Conservation (phyloP, 2,888 invertebrate species). For the Hanleya hanleyi region DNA sequence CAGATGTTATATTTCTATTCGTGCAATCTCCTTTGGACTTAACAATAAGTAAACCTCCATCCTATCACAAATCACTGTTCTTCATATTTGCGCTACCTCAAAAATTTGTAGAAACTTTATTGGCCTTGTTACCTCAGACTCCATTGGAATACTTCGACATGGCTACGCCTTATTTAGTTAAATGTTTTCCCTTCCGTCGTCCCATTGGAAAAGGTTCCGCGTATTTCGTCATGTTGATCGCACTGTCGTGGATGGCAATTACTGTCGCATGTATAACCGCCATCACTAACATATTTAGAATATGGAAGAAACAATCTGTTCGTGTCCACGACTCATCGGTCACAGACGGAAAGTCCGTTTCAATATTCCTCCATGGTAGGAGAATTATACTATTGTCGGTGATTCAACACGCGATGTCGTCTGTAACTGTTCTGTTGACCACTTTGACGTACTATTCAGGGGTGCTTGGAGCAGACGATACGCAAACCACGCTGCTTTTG, state of each 20-base stretch:
- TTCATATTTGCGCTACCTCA: constrained; percentile 50
- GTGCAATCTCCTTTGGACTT: constrained; percentile 34
- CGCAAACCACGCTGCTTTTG: no score
- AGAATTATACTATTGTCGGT: no score
- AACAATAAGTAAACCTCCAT: neutral
- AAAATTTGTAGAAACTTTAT: constrained; percentile 43
- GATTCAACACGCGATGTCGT: no score
- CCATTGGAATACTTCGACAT: constrained; percentile 47
- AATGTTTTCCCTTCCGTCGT: constrained; percentile 53
- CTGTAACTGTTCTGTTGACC: no score
- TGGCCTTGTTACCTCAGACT: constrained; percentile 51
- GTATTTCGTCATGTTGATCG: constrained; percentile 48
- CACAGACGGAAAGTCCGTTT: no score
- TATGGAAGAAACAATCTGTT: no score
- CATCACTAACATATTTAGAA: no score
- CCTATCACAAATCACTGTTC: constrained; percentile 40
- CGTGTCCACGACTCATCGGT: no score
- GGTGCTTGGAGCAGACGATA: no score
- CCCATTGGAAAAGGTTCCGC: constrained; percentile 45
- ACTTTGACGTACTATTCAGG: no score
- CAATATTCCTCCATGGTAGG: no score
- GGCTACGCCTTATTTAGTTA: constrained; percentile 32
- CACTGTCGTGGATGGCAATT: constrained; percentile 50
- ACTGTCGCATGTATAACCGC: no score
- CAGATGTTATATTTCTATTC: constrained; percentile 49